Conservation (phyloP, 2,888 invertebrate genomes). For the Euplexia lucipara region DNA sequence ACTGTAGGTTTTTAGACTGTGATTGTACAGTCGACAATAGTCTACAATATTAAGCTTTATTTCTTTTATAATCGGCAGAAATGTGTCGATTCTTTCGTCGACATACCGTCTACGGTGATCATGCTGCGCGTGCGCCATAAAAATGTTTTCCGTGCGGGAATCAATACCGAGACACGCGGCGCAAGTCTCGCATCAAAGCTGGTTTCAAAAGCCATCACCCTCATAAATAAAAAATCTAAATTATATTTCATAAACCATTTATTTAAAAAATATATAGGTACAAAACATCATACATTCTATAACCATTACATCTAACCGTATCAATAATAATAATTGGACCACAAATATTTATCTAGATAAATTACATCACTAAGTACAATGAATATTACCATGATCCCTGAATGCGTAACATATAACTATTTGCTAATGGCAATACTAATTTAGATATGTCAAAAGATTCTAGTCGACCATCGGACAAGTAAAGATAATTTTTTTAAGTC, state of each 20-base stretch:
- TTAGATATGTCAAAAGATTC: conserved; percentile 4
- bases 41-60: no score
- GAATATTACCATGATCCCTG: conserved; percentile 79
- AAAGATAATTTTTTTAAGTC: no score
- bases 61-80: no score
- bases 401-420: conserved; percentile 63
- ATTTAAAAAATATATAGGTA: conserved; percentile 71
- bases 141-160: no score
- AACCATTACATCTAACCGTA: conserved; percentile 73
- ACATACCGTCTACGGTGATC: no score
- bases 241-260: conserved; percentile 70
- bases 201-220: neutral
- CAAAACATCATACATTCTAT: conserved; percentile 71
- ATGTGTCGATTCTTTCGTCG: no score
- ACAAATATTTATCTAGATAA: conserved; percentile 68
- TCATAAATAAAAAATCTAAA: conserved; percentile 22
- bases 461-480: neutral
- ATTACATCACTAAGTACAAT: conserved; percentile 77
- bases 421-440: conserved; percentile 38
- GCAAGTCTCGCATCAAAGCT: no score
- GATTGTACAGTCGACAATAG: no score
- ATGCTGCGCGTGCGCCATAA: no score
- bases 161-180: no score
- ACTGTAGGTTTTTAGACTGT: no score
- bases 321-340: conserved; percentile 69